A percentile compares a stretch with the other conserved stretches of the same genome.
phyloP scores from a whole-genome alignment of 2,113 vertebrate species.

The Caranx melampygus region DNA sequence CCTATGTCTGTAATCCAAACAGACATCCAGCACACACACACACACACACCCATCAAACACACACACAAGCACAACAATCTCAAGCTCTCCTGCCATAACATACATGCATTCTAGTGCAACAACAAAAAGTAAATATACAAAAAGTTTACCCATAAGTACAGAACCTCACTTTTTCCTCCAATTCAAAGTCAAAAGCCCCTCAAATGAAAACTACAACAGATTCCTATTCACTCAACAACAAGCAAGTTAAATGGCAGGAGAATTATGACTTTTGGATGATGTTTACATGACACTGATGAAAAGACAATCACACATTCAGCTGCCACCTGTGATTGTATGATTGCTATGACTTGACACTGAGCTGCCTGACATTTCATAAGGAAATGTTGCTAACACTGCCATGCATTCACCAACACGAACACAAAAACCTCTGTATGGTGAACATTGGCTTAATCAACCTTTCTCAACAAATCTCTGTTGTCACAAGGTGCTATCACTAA shows the following conservation, averaged over 20 bases:
- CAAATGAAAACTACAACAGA: not conserved
- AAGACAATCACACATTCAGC: constrained; percentile 35
- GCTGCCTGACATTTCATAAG: constrained; percentile 69
- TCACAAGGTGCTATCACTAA: constrained; percentile 1
- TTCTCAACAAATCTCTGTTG: constrained; percentile 9
- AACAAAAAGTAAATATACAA: not conserved
- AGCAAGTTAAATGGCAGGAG: not conserved
- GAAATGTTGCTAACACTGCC: constrained; percentile 56
- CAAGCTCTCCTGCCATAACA: not conserved
- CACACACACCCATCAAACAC: not conserved
- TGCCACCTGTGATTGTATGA: constrained; percentile 63
- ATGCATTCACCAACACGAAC: constrained; percentile 27
- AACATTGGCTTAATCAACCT: constrained; percentile 22
- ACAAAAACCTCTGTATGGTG: constrained; percentile 8
- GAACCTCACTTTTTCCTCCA: not conserved
- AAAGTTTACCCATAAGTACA: not conserved
- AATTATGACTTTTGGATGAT: constrained; percentile 30
- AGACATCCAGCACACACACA: constrained; percentile 20
- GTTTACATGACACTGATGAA: constrained; percentile 57
- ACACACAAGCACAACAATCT: not conserved
- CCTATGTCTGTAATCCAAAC: constrained; percentile 55
- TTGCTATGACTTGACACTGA: constrained; percentile 45
- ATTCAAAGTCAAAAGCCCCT: not conserved
- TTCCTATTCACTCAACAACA: not conserved
- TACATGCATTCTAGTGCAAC: too few relatives aligned